Conservation (phyloP, 2,797 vertebrate genomes). For the Anguilla obscura region DNA sequence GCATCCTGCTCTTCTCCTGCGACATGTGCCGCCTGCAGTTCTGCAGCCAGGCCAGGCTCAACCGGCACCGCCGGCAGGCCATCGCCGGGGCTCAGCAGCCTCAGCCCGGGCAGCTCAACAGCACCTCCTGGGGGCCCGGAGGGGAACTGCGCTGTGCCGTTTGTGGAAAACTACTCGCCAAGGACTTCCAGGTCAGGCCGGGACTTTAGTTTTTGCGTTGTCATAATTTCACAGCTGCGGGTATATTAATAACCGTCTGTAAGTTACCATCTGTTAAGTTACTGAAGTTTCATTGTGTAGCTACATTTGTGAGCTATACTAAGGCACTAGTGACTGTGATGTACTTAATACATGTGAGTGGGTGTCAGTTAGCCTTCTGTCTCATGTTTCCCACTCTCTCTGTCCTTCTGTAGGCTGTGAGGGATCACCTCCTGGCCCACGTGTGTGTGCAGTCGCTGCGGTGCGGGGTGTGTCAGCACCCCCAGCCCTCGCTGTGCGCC, state of each 20-base stretch:
- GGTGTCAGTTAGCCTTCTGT: not conserved
- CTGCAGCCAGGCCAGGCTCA: constrained; percentile 86
- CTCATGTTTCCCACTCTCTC: not conserved
- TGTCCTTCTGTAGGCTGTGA: constrained; percentile 67
- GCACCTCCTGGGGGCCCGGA: constrained; percentile 57
- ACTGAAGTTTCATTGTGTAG: too few relatives aligned
- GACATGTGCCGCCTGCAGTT: constrained; percentile 93
- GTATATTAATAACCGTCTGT: not conserved
- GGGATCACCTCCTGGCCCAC: constrained; percentile 84
- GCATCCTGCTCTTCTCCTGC: constrained; percentile 89
- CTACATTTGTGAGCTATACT: too few relatives aligned
- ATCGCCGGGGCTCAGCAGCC: constrained; percentile 75
- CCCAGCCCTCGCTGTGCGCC: constrained; percentile 84
- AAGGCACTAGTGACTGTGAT: too few relatives aligned
- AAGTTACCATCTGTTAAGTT: not conserved
- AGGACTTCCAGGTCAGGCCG: constrained; percentile 81
- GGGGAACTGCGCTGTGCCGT: constrained; percentile 78
- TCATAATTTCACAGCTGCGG: not conserved
- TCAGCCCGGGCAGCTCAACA: constrained; percentile 47
- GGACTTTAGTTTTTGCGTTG: not conserved
- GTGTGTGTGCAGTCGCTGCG: constrained; percentile 81
- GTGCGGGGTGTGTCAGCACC: constrained; percentile 83
- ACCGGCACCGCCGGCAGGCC: constrained; percentile 83
- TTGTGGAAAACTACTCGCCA: constrained; percentile 81
- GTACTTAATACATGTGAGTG: not conserved